phyloP scores from a whole-genome alignment of 2,113 vertebrate species.

The Scartelaos histophorus region DNA sequence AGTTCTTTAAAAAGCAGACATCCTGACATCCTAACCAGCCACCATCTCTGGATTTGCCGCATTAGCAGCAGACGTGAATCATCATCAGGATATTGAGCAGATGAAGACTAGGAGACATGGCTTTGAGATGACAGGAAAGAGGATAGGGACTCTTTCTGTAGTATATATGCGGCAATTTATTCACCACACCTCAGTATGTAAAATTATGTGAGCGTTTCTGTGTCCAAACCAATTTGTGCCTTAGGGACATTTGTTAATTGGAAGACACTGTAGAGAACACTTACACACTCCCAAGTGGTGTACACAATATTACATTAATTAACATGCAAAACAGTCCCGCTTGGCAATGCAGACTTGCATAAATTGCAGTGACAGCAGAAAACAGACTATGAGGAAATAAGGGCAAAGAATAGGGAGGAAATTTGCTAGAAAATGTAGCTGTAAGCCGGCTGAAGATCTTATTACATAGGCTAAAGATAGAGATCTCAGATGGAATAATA shows the following conservation, averaged over 20 bases:
- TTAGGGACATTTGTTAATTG: conserved; percentile 70
- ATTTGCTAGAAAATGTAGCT: conserved; percentile 90
- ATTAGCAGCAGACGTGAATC: conserved; percentile 66
- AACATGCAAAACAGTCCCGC: conserved; percentile 74
- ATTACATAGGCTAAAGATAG: conserved; percentile 91
- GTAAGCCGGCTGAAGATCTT: conserved; percentile 86
- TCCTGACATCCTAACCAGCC: conserved; percentile 47
- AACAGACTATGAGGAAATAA: conserved; percentile 75
- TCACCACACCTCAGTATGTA: conserved; percentile 58
- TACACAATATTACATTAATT: conserved; percentile 77
- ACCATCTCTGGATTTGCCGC: conserved; percentile 61
- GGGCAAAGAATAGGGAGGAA: conserved; percentile 78
- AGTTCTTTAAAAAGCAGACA: conserved; percentile 42
- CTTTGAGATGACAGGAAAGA: conserved; percentile 46
- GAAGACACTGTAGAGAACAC: conserved; percentile 73
- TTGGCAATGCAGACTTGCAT: conserved; percentile 40
- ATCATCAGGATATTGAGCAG: conserved; percentile 55
- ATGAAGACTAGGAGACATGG: conserved; percentile 43
- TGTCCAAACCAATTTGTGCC: conserved; percentile 66
- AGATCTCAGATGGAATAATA: conserved; percentile 96
- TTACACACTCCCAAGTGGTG: conserved; percentile 70
- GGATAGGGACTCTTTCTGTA: conserved; percentile 16
- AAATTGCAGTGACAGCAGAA: conserved; percentile 70
- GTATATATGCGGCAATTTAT: conserved; percentile 46
- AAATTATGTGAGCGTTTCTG: conserved; percentile 57